Evolutionary conservation across 1,140 invertebrate species (phyloP), one percentile per base, ranked within the genome.

Genomic region (Orius laevigatus): DNA sequence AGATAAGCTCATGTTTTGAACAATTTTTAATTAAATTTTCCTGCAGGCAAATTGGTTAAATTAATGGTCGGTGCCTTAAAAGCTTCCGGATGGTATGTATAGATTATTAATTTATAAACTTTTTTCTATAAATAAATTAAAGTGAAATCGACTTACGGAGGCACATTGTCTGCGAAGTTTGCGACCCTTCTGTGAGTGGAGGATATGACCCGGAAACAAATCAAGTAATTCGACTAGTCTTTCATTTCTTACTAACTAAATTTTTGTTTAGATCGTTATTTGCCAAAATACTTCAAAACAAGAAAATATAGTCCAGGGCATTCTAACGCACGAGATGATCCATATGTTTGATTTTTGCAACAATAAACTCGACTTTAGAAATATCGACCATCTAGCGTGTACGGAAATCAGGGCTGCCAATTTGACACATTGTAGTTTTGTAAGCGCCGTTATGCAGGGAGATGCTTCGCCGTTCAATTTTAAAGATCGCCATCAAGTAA

Each of bases 261-360:
- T 38, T 52, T 15, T 57, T 59, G 66, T 67, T 11, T 62, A 93
- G 78, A 77, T 95, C 52, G 80, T 97, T 5, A 70, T 96, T 9
- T 97, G 91, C 59, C 84, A 94, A 62, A 96, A 97, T 70, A 74
- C 75, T 43, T 75, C 76, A 11, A 69, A 57, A 40, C 70, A 64
- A 34, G 63, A 75, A 62, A 72, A 72, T 4, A 69, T 75, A 56
- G 74, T 90, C 1, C 79, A 84, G 62, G 78, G 78, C 50, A 79
- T 90, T 5, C 60, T 97, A 3, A 74, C 79, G 1, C 93, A 97
- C 64, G 93, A 97, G 67, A 75, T 97, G 71, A 80, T 95, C 36
- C 93, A 97, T 63, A 94, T 95, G 85, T 96, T 93, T 64, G 93
- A 97, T 63, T 85, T 79, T 58, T 97, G 92, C 64, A 73, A 76